Base-by-base conservation (phyloP, 2,888 invertebrate genomes). In the Thera obeliscata region DNA sequence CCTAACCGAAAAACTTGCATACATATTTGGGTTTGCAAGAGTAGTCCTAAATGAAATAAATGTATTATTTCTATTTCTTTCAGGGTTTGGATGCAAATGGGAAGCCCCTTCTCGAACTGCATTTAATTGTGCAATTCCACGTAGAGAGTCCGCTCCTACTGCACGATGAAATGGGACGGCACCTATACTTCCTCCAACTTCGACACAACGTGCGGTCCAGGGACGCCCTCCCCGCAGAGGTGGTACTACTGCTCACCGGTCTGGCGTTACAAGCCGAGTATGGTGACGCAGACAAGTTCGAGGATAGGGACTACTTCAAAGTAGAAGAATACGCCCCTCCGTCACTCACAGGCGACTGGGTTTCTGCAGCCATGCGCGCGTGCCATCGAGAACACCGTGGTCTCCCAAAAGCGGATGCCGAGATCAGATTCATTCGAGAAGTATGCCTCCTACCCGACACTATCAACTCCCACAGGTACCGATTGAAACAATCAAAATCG, bases 151-250 rank as follows among this genome's bases (percentile, higher is more conserved):
- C 98, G 71, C 95, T 98, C 79, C 95, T 98, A 75, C 94, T 98
- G 84, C 96, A 97, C 90, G 98, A 99, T 94, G 98, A 98, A 84
- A 95, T 97, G 78, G 98, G 98, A 64, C 95, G 98, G 69, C 98
- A 98, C 87, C 97, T 98, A 85, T 99, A 99, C 91, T 99, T 98
- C 93, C 95, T 98, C 80, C 99, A 99, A 94, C 94, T 99, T 86
- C 96, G 98, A 74, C 96, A 98, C 91, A 99, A 99, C 93, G 95
- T 96, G 73, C 94, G 95, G 71, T 94, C 95, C 69, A 94, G 96
- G 85, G 96, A 95, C 87, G 95, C 86, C 33, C 79, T 93, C 56
- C 94, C 95, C 22, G 93, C 94, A 12, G 95, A 96, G 87, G 95
- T 96, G 61, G 89, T 96, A 78, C 96, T 98, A 83, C 94, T 97